Evolutionary conservation across 2,888 invertebrate genomes (phyloP).

Genomic region (Timema cristinae): DNA sequence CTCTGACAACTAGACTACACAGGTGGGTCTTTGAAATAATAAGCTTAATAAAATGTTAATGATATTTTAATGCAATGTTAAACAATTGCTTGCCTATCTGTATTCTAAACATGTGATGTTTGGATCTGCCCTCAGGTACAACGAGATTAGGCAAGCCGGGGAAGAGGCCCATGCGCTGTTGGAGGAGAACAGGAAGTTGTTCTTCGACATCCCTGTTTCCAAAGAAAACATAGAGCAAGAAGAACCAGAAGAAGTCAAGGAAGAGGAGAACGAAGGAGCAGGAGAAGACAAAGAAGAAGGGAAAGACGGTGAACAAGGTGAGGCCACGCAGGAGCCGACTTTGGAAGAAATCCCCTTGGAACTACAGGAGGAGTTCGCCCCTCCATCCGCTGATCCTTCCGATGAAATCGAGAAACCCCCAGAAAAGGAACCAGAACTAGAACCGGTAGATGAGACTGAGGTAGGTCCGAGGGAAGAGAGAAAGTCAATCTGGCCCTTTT

Average conservation of each 20-base stretch:
- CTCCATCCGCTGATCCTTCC: background rate
- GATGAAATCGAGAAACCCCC: background rate
- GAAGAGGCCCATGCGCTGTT: slow-evolving; percentile 56
- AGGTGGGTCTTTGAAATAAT: no score
- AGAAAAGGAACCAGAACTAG: background rate
- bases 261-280: slow-evolving; percentile 28
- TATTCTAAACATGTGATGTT: background rate
- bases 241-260: slow-evolving; percentile 18
- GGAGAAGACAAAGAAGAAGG: slow-evolving; percentile 26
- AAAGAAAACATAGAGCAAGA: slow-evolving; percentile 30
- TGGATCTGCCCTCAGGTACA: slow-evolving; percentile 44
- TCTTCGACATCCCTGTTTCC: slow-evolving; percentile 54
- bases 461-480: background rate
- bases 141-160: slow-evolving; percentile 50
- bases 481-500: background rate
- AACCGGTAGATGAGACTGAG: background rate
- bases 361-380: background rate
- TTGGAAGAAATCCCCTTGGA: background rate
- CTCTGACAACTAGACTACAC: no score
- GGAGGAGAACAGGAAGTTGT: slow-evolving; percentile 62
- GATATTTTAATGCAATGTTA: no score
- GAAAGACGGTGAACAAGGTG: slow-evolving; percentile 42
- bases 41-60: no score
- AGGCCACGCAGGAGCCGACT: slow-evolving; percentile 42
- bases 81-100: background rate